These are phyloP conservation scores for Drosophila paucipuncta DNA, from an alignment of 2,888 invertebrate genomes.

Conservation along the genomic window DNA sequence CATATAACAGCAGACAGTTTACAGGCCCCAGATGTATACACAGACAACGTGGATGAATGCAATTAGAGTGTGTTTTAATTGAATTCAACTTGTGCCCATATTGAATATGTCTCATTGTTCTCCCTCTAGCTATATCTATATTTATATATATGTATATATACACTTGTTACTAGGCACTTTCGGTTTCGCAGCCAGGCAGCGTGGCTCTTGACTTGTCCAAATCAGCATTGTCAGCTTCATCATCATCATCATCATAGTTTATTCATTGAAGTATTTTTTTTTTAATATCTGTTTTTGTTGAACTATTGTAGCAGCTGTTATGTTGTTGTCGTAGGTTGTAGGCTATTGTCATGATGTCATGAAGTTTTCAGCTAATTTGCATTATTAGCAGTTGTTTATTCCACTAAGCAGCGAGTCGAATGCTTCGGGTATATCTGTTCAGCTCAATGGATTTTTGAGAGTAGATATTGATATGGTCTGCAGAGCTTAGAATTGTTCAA, in stretches of 20 bases:
- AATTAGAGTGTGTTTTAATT: constrained; percentile 46
- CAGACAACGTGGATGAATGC: constrained; percentile 26
- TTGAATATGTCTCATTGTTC: constrained; percentile 38
- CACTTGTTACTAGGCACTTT: constrained; percentile 54
- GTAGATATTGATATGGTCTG: background rate
- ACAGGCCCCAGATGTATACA: constrained; percentile 49
- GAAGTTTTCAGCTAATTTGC: constrained; percentile 66
- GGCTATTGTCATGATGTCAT: constrained; percentile 66
- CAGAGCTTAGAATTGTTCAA: background rate
- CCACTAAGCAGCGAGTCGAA: constrained; percentile 4
- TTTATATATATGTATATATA: constrained; percentile 6
- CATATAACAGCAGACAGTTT: constrained; percentile 55
- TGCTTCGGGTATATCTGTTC: constrained; percentile 24
- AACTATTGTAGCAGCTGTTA: constrained; percentile 11
- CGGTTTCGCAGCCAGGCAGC: constrained; percentile 53
- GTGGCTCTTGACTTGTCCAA: constrained; percentile 41
- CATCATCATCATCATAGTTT: constrained; percentile 10
- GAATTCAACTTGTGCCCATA: constrained; percentile 30
- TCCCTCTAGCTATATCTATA: background rate
- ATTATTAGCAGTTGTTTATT: constrained; percentile 61
- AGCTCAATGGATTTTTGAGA: background rate
- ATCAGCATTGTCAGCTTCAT: constrained; percentile 35
- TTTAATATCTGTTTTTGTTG: constrained; percentile 26
- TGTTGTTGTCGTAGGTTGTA: constrained; percentile 73
- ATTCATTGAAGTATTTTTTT: constrained; percentile 43